These are phyloP conservation scores for Scolopax bukidnonensis DNA, from an alignment of 2,797 vertebrate species.

Conservation along the genomic window DNA sequence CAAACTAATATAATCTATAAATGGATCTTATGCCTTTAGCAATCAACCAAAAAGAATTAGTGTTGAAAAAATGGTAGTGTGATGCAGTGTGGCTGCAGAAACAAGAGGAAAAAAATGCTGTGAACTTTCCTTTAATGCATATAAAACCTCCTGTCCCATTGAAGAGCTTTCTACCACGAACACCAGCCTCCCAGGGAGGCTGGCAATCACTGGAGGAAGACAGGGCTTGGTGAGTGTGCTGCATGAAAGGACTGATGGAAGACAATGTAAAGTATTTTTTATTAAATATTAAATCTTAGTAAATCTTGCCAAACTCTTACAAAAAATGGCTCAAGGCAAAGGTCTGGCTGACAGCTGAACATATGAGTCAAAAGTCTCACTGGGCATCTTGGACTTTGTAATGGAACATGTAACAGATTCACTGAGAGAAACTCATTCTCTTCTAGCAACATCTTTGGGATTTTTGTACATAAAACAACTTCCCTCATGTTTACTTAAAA, in stretches of 20 bases:
- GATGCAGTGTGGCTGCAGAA: not conserved
- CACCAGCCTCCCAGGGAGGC: not conserved
- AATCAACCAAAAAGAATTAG: not conserved
- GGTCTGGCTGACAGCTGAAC: not conserved
- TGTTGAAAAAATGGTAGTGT: not conserved
- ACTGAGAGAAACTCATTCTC: not conserved
- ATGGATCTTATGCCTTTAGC: not conserved
- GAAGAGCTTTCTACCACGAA: not conserved
- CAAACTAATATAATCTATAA: not conserved
- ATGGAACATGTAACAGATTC: not conserved
- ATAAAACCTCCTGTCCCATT: not conserved
- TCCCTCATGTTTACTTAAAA: not conserved
- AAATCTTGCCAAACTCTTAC: not conserved
- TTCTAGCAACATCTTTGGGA: not conserved
- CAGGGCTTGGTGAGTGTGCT: rapidly evolving
- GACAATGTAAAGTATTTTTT: not conserved
- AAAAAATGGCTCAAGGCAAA: not conserved
- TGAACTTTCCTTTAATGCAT: not conserved
- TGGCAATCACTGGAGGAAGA: not conserved
- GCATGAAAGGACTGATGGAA: not conserved
- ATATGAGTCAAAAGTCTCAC: not conserved
- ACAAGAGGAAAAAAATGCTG: not conserved
- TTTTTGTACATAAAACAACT: not conserved
- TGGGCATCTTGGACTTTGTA: not conserved
- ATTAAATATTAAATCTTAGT: too few relatives aligned